Evolutionary conservation across 2,113 vertebrate genomes (phyloP).

Genomic region (Chaenogobius annularis): DNA sequence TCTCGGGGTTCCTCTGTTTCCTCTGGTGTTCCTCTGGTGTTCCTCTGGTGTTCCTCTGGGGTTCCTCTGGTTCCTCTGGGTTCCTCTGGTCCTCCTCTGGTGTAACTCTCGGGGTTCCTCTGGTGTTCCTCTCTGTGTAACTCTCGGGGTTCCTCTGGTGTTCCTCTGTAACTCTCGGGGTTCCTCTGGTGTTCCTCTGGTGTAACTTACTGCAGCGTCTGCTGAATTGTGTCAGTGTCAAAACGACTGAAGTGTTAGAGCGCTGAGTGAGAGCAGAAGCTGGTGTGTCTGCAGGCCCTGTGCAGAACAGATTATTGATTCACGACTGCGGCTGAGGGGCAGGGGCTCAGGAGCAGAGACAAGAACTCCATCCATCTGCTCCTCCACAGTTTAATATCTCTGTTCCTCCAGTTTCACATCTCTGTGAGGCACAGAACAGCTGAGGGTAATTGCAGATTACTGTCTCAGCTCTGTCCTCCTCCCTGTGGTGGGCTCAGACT

Average conservation of each 20-base stretch:
- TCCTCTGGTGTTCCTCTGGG: too few relatives aligned
- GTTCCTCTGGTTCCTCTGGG: too few relatives aligned
- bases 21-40: neutral
- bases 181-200: neutral
- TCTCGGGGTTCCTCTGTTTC: neutral
- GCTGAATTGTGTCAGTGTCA: conserved; percentile 32
- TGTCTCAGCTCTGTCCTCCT: neutral
- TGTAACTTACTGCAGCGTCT: neutral
- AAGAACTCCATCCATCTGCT: conserved; percentile 10
- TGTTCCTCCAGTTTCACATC: neutral
- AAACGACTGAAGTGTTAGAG: conserved; percentile 43
- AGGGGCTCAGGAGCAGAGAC: conserved; percentile 1
- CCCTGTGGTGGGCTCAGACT: conserved; percentile 1
- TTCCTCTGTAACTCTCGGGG: neutral
- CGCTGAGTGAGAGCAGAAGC: conserved; percentile 25
- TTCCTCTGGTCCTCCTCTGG: neutral
- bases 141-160: neutral
- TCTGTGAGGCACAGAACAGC: neutral
- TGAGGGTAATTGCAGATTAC: conserved; percentile 5
- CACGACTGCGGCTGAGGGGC: conserved; percentile 32
- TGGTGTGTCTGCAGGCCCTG: neutral
- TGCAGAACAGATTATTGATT: conserved; percentile 54
- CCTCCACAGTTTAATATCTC: neutral
- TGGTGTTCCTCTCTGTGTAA: neutral
- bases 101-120: neutral